Evolutionary conservation across 2,888 invertebrate genomes (phyloP), one percentile per base, ranked within the genome.

Genomic region (Drosophila paucipuncta): DNA sequence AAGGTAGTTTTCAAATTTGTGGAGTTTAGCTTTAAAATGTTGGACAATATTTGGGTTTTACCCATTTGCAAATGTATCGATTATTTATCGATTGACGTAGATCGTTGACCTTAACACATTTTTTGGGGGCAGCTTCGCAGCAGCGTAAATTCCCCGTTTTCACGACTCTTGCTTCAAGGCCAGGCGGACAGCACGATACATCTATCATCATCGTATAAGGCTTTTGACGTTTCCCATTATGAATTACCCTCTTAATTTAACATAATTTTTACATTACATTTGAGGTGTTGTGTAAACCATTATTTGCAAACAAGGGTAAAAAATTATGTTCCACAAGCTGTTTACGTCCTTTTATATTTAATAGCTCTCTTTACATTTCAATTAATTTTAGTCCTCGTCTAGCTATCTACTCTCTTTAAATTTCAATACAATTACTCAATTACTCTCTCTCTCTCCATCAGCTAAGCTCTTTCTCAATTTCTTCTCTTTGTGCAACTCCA

Each of bases 391-490:
- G 47, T 22, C 47, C 22, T 25, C 47, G 16, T 28, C 16, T 4
- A 9, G 16, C 7, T 9, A 47, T 47, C 9, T 25, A 9, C 47
- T 47, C 30, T n/a, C 52, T 30, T 41, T 30, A 4, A 4, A 35
- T 16, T 55, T 35, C n/a, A 33, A 10, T 39, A 22, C 4, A 47
- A 52, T 53, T 22, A 68, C 53, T 43, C 47, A 41, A 50, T n/a
- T 39, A 9, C 33, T 33, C n/a, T 47, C 55, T 35, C 33, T 33
- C n/a, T 47, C 55, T 35, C 25, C 33, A 7, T 25, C 28, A 16
- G 28, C 11, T n/a, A 5, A n/a, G 6, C 43, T 39, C 55, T 43
- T 53, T 68, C 62, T 39, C 25, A 28, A 54, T 33, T 59, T 50
- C 22, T 59, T 47, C 60, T 49, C 5, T 54, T 10, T 30, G 33